These are phyloP conservation scores for Apodemus agrarius DNA, from an alignment of 2,797 vertebrate genomes.

Conservation along the genomic window DNA sequence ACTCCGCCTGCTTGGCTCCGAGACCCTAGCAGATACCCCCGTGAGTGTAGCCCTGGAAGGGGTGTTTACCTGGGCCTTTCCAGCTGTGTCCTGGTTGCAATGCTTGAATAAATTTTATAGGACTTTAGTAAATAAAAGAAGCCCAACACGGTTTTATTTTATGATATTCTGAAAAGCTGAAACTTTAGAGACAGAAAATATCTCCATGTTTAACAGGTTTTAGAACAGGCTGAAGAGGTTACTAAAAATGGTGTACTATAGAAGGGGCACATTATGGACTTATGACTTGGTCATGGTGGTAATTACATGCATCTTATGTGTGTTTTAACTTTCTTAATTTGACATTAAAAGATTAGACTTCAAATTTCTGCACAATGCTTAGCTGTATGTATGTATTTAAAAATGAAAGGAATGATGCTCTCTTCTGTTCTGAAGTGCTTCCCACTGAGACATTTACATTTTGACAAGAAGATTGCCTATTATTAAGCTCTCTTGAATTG, in stretches of 20 bases:
- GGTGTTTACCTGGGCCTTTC: too few species aligned
- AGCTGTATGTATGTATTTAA: background rate
- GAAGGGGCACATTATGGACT: background rate
- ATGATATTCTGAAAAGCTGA: background rate
- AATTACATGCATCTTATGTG: background rate
- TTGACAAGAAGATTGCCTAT: background rate
- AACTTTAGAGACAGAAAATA: background rate
- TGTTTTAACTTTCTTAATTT: background rate
- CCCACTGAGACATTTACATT: background rate
- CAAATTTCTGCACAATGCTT: background rate
- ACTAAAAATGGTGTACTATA: background rate
- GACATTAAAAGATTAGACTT: background rate
- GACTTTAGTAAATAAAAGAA: conserved; percentile 1
- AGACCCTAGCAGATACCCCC: too few species aligned
- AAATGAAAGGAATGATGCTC: background rate
- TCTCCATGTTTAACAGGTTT: background rate
- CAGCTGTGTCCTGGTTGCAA: too few species aligned
- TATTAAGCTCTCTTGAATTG: background rate
- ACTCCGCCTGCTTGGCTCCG: too few species aligned
- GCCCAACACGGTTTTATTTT: background rate
- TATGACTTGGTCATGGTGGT: background rate
- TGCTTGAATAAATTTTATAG: background rate
- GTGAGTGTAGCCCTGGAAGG: too few species aligned
- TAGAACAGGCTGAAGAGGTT: background rate
- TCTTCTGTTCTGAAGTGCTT: background rate